Evolutionary conservation across 2,113 vertebrate genomes (phyloP), one percentile per base, ranked within the genome.

Genomic region (Pseudorasbora parva): DNA sequence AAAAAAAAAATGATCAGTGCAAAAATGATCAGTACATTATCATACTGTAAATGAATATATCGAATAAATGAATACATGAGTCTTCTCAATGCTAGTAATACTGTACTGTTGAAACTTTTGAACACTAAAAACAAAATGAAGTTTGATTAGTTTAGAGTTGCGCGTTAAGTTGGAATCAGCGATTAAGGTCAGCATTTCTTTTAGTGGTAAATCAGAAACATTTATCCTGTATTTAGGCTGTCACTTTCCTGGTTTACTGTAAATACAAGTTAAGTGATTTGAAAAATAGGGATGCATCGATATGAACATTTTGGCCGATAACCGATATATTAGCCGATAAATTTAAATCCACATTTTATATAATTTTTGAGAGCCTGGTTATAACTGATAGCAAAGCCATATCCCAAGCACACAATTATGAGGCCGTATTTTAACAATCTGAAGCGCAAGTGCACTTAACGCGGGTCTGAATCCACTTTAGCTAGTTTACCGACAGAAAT

Each of bases 21-120:
- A 72, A n/a, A 71, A 71, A 27, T 1, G n/a, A 69, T 43, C 37
- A 45, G 69, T 72, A n/a, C 69, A 72, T n/a, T n/a, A n/a, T n/a
- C 15, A 3, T 33, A 33, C 33, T 2, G 68, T 1, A 43, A 69
- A 69, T 11, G 11, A 60, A 72, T 43, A 72, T 43, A 47, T 41
- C 37, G 8, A 68, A 21, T 9, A 27, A 14, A 37, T 21, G n/a
- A 1, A 11, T 19, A 54, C 5, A 2, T 19, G 62, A 66, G 30
- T 21, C 8, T 11, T 75, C 72, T n/a, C 19, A 14, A n/a, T 0
- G 27, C 74, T 76, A 56, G 56, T 62, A 60, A 78, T 78, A 78
- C 56, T 78, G 74, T 17, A 5, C 11, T 3, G 6, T 19, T 51
- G 45, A 49, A 21, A 8, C 17, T 54, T 11, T 41, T 8, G 60